phyloP scores from a whole-genome alignment of 2,797 vertebrate species.

The Meriones psammophilus region DNA sequence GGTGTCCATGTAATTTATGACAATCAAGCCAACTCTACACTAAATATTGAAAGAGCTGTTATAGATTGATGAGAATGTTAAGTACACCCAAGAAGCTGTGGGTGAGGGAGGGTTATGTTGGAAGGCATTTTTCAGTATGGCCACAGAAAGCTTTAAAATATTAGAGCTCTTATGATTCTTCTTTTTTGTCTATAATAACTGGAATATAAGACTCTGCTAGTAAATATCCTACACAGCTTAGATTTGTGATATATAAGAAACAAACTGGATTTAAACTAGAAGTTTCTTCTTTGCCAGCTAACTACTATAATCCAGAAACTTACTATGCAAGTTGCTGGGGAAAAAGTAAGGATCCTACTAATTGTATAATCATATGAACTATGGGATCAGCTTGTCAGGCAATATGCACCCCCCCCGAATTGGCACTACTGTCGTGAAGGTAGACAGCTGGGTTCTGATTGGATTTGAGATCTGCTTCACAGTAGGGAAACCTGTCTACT shows the following conservation, averaged over 20 bases:
- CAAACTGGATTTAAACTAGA: background rate
- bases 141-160: background rate
- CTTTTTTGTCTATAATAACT: background rate
- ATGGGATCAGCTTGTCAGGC: background rate
- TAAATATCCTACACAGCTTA: background rate
- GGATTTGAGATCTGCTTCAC: background rate
- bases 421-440: accelerated
- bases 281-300: background rate
- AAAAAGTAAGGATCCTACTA: background rate
- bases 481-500: background rate
- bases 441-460: background rate
- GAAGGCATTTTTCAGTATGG: no score
- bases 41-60: background rate
- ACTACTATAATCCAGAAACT: background rate
- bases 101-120: background rate
- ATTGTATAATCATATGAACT: background rate
- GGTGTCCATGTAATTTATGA: background rate
- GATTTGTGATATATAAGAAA: no score
- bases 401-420: no score
- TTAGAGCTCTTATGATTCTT: background rate
- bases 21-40: no score
- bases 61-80: background rate
- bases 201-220: background rate
- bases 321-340: background rate
- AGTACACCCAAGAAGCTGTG: background rate